Evolutionary conservation across 1,140 invertebrate species (phyloP).

Genomic region (Polyergus mexicanus): DNA sequence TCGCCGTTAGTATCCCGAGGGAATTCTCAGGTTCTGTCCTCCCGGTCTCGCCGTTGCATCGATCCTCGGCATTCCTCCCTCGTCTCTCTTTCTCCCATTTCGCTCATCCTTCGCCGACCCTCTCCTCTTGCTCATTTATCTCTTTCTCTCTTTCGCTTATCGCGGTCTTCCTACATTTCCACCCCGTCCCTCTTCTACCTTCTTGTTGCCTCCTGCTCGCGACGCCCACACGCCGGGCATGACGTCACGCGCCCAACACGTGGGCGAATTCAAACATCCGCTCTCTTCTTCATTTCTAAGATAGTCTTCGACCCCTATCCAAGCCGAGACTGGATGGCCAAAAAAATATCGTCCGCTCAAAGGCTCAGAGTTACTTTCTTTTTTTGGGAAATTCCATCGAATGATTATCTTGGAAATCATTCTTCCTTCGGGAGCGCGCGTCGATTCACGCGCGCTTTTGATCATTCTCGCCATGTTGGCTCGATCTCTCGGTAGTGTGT

Average conservation of each 20-base stretch:
- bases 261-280: slow-evolving; percentile 83
- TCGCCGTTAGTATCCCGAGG: slow-evolving; percentile 76
- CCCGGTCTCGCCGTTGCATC: slow-evolving; percentile 80
- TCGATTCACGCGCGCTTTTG: slow-evolving; percentile 23
- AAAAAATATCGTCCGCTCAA: slow-evolving; percentile 28
- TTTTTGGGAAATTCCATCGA: not conserved
- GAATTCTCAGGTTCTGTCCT: slow-evolving; percentile 80
- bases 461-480: slow-evolving; percentile 23
- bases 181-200: slow-evolving; percentile 70
- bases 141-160: not conserved
- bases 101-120: not conserved
- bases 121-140: slow-evolving; percentile 6
- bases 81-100: slow-evolving; percentile 76
- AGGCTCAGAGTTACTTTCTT: slow-evolving; percentile 12
- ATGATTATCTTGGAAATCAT: slow-evolving; percentile 34
- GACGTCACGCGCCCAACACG: slow-evolving; percentile 83
- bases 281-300: slow-evolving; percentile 65
- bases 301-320: slow-evolving; percentile 40
- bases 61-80: slow-evolving; percentile 77
- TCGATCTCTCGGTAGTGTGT: not conserved
- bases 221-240: slow-evolving; percentile 80
- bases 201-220: slow-evolving; percentile 37
- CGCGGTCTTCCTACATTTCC: slow-evolving; percentile 32
- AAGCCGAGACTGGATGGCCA: not conserved
- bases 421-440: not conserved